Conservation (phyloP, 2,888 invertebrate species). For the Hirtodrosophila cameraria region DNA sequence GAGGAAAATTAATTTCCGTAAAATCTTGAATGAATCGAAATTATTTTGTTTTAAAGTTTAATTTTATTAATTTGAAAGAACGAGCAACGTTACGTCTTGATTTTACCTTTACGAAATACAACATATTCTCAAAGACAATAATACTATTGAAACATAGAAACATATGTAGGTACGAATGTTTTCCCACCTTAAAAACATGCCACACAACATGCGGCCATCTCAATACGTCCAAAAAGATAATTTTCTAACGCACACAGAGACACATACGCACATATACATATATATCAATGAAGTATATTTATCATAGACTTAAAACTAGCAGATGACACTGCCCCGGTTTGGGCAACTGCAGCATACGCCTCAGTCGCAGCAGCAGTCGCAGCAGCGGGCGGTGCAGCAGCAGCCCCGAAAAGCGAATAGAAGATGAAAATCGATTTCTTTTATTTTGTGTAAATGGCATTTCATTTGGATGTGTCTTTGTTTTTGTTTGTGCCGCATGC, state of each 20-base stretch:
- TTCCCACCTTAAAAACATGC: slow-evolving; percentile 60
- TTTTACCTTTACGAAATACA: too few relatives aligned
- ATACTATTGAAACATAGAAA: slow-evolving; percentile 17
- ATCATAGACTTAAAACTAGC: slow-evolving; percentile 39
- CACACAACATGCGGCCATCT: slow-evolving; percentile 57
- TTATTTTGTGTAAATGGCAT: slow-evolving; percentile 72
- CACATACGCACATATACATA: slow-evolving; percentile 12
- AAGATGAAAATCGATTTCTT: slow-evolving; percentile 72
- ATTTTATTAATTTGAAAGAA: too few relatives aligned
- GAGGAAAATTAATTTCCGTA: too few relatives aligned
- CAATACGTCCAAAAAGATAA: slow-evolving; percentile 51
- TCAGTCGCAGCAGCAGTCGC: slow-evolving; percentile 16
- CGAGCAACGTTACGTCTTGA: too few relatives aligned
- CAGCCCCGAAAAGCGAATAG: slow-evolving; percentile 36
- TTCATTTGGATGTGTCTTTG: slow-evolving; percentile 65
- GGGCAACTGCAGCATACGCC: slow-evolving; percentile 45
- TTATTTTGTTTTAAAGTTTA: too few relatives aligned
- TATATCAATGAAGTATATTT: slow-evolving; percentile 15
- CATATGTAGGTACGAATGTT: slow-evolving; percentile 40
- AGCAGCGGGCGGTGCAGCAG: slow-evolving; percentile 54
- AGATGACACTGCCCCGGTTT: slow-evolving; percentile 73
- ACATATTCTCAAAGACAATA: background rate
- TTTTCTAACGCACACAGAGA: slow-evolving; percentile 46
- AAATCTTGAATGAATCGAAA: too few relatives aligned
- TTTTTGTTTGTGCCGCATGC: slow-evolving; percentile 69